Conservation (phyloP, 2,797 vertebrate genomes). For the Lithobates sylvaticus region DNA sequence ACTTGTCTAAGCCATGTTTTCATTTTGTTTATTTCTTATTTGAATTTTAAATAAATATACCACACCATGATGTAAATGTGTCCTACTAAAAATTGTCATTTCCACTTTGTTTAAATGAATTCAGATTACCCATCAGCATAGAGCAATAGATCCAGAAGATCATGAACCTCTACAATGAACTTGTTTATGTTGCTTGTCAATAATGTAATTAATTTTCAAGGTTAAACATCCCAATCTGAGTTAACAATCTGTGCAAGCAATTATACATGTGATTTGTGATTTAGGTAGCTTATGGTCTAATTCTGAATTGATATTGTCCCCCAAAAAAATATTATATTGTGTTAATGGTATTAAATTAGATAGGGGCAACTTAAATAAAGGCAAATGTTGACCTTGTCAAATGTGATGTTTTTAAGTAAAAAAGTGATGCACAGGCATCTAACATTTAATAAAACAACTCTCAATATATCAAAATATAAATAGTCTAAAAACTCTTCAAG, state of each 20-base stretch:
- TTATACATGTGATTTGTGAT: neutral
- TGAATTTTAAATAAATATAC: constrained; percentile 24
- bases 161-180: constrained; percentile 1
- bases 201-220: constrained; percentile 21
- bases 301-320: too few species aligned
- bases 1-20: constrained; percentile 24
- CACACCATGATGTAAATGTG: neutral
- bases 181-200: constrained; percentile 20
- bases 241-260: constrained; percentile 28
- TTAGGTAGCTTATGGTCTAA: neutral
- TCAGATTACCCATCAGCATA: constrained; percentile 12
- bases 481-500: too few species aligned
- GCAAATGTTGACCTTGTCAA: too few species aligned
- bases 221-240: constrained; percentile 19
- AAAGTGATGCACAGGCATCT: too few species aligned
- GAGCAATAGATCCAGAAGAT: neutral
- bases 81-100: constrained; percentile 2
- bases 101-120: constrained; percentile 7
- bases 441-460: too few species aligned
- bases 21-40: constrained; percentile 18
- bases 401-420: too few species aligned
- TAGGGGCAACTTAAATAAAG: too few species aligned
- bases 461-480: too few species aligned
- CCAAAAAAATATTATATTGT: too few species aligned
- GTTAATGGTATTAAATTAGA: too few species aligned